Base-by-base conservation (phyloP, 2,113 vertebrate species). In the Leucosticte australis region DNA sequence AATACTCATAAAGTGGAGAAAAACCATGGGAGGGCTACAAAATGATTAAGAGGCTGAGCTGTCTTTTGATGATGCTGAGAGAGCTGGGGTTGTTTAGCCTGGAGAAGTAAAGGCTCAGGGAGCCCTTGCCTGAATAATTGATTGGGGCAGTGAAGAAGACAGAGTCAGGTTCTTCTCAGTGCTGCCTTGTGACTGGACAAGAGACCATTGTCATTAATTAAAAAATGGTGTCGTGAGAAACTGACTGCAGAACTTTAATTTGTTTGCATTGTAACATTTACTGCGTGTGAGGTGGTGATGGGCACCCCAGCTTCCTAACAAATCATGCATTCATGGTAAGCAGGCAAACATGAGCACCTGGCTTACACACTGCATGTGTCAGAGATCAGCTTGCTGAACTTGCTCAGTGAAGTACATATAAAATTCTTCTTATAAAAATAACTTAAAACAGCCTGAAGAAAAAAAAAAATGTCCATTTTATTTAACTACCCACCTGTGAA, bases 401-500 rank as follows among this genome's bases (percentile, higher is more conserved):
- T 95, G 37, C 21, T 84, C 42, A 62, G 57, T 83, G 55, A 91
- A 87, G 46, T 71, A 35, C 69, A 84, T 67, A 94, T 85, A 89
- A 96, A 94, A 77, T 91, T 71, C 13, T 76, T 44, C 62, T 55
- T 91, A 70, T 73, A 95, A 95, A 96, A 94, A 42, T 76, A 95
- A 71, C 47, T 74, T 89, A 52, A 78, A 92, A 49, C 59, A 67
- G 65, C 30, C 70, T 91, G 76, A 49, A 95, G 56, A 50, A 91
- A 96, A 96, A 94, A 94, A 79, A 68, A 78, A 59, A 20, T 1
- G 69, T 63, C 63, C 7, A 63, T 95, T 95, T 90, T 50, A 84
- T 89, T 97, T 91, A 80, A 95, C 74, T 93, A 64, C 53, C 74
- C 30, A 83, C 94, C 94, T 94, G 84, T 83, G 56, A 95, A 89